phyloP scores from a whole-genome alignment of 2,888 invertebrate species.

The Leptopterna dolabrata region DNA sequence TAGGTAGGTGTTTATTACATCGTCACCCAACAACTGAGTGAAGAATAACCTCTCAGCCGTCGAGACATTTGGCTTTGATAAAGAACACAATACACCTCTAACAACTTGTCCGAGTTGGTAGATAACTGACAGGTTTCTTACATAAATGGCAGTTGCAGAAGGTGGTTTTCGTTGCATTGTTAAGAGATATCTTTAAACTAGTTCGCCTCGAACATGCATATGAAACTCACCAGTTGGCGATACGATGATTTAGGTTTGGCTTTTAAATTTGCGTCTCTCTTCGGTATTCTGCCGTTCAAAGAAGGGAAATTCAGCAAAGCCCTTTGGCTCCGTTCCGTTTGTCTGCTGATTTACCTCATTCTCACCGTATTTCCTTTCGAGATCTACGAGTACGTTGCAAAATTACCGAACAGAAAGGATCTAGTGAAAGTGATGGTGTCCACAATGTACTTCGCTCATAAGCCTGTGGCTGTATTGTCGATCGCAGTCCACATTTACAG shows the following conservation, averaged over 20 bases:
- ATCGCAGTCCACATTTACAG: not conserved
- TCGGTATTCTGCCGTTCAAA: not conserved
- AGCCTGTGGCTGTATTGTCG: not conserved
- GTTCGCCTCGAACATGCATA: too few relatives aligned
- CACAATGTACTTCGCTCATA: not conserved
- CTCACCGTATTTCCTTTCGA: not conserved
- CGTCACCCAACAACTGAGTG: too few relatives aligned
- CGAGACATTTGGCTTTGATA: too few relatives aligned
- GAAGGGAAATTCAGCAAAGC: not conserved
- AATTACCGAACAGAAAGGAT: not conserved
- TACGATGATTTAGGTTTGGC: not conserved
- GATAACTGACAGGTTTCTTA: too few relatives aligned
- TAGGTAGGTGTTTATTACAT: too few relatives aligned
- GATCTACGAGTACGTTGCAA: not conserved
- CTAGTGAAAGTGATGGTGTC: not conserved
- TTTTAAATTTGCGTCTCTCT: not conserved
- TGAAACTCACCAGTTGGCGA: too few relatives aligned
- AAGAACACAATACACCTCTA: too few relatives aligned
- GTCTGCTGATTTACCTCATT: not conserved
- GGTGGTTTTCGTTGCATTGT: too few relatives aligned
- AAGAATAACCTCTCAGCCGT: not conserved
- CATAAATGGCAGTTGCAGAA: too few relatives aligned
- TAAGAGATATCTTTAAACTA: too few relatives aligned
- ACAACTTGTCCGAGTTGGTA: too few relatives aligned
- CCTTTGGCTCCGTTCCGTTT: not conserved